Evolutionary conservation across 2,797 vertebrate species (phyloP).

Genomic region (Oreonectes daqikongensis): DNA sequence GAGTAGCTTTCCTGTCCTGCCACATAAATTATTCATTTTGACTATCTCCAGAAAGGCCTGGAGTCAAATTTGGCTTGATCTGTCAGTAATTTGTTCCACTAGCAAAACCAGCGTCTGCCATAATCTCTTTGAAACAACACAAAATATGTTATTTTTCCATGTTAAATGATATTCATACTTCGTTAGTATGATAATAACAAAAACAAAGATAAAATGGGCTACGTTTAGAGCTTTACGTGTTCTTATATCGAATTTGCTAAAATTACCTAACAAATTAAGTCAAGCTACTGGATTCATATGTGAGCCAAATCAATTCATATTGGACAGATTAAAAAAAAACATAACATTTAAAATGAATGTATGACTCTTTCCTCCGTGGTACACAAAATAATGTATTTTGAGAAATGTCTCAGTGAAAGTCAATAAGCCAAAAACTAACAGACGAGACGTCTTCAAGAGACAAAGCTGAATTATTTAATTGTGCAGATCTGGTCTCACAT

Average conservation of each 20-base stretch:
- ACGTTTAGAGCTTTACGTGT: neutral
- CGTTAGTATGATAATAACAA: constrained; percentile 40
- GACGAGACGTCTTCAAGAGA: neutral
- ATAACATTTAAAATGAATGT: no score
- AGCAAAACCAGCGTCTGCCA: constrained; percentile 47
- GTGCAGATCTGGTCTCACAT: neutral
- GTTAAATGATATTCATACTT: constrained; percentile 44
- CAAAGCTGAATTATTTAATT: neutral
- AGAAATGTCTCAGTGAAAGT: no score
- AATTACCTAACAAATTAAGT: neutral
- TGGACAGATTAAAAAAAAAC: no score
- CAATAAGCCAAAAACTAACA: no score
- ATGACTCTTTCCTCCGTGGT: no score
- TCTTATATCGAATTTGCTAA: neutral
- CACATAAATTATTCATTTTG: constrained; percentile 56
- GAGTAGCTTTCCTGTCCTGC: constrained; percentile 31
- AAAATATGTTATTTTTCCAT: constrained; percentile 25
- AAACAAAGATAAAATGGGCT: constrained; percentile 14
- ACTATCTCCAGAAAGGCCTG: constrained; percentile 49
- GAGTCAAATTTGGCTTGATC: constrained; percentile 59
- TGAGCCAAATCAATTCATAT: no score
- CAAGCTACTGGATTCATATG: no score
- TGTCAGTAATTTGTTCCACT: constrained; percentile 63
- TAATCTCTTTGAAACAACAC: constrained; percentile 51
- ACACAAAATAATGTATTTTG: no score